These are phyloP conservation scores for Ptilodon capucinus DNA, from an alignment of 2,888 invertebrate species.

Conservation along the genomic window DNA sequence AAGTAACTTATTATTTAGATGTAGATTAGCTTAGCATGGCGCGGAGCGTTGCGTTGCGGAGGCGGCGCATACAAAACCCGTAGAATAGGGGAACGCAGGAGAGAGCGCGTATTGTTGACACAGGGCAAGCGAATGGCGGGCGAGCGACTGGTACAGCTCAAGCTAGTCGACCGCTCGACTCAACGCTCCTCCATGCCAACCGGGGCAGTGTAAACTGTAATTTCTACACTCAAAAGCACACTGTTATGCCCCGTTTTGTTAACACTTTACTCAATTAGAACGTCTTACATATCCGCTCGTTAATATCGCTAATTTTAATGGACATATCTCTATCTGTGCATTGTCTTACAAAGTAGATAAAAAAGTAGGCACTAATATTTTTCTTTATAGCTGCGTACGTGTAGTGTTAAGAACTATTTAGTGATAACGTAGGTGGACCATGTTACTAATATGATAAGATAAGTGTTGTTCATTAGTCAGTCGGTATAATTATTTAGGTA, in stretches of 20 bases:
- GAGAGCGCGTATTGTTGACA: slow-evolving; percentile 75
- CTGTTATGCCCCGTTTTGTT: slow-evolving; percentile 41
- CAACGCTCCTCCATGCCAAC: slow-evolving; percentile 20
- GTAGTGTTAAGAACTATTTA: not conserved
- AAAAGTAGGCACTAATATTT: not conserved
- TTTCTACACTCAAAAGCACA: slow-evolving; percentile 46
- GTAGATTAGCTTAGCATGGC: slow-evolving; percentile 38
- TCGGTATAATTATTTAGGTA: not conserved
- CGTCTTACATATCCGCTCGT: slow-evolving; percentile 15
- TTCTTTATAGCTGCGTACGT: not conserved
- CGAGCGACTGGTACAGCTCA: slow-evolving; percentile 31
- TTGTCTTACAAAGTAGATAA: not conserved
- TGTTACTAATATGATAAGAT: slow-evolving; percentile 4
- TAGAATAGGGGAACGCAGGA: slow-evolving; percentile 65
- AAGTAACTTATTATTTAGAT: slow-evolving; percentile 17
- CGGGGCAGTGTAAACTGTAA: slow-evolving; percentile 32
- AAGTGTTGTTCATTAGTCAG: not conserved
- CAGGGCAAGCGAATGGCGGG: slow-evolving; percentile 51
- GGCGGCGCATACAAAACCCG: slow-evolving; percentile 63
- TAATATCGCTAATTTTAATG: slow-evolving; percentile 10
- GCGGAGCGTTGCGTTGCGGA: slow-evolving; percentile 40
- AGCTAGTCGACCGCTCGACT: slow-evolving; percentile 13
- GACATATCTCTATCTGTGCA: not conserved
- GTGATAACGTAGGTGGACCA: not conserved
- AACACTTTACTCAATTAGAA: slow-evolving; percentile 23